Percentiles rank a stretch among this genome's conserved stretches.
These are phyloP conservation scores for Oceanites oceanicus DNA, from an alignment of 2,113 vertebrate genomes.

Conservation along the genomic window DNA sequence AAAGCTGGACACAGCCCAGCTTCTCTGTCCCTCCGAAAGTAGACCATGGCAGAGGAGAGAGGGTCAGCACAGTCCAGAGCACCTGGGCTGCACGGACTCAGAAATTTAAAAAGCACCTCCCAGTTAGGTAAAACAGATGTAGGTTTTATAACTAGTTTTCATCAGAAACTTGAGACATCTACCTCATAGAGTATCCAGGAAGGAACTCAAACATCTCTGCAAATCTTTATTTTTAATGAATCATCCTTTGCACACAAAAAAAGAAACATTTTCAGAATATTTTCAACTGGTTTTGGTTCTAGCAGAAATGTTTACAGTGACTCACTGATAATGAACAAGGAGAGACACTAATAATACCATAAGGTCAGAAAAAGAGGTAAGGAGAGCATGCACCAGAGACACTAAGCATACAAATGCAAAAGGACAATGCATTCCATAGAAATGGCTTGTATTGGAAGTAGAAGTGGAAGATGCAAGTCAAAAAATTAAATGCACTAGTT, in stretches of 20 bases:
- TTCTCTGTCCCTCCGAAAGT: background rate
- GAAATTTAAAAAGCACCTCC: background rate
- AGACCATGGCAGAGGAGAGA: background rate
- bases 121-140: background rate
- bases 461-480: background rate
- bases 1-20: background rate
- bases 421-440: background rate
- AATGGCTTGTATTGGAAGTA: background rate
- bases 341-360: background rate
- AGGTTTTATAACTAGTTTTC: background rate
- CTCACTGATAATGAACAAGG: background rate
- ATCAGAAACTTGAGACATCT: background rate
- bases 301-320: background rate
- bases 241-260: background rate
- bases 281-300: background rate
- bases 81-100: background rate
- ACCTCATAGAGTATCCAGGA: background rate
- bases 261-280: background rate
- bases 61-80: background rate
- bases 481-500: background rate
- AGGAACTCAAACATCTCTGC: background rate
- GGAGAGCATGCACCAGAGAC: background rate
- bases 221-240: background rate
- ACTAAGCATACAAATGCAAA: background rate
- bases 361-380: background rate